phyloP scores from a whole-genome alignment of 2,797 vertebrate genomes.

The Chelonia mydas region DNA sequence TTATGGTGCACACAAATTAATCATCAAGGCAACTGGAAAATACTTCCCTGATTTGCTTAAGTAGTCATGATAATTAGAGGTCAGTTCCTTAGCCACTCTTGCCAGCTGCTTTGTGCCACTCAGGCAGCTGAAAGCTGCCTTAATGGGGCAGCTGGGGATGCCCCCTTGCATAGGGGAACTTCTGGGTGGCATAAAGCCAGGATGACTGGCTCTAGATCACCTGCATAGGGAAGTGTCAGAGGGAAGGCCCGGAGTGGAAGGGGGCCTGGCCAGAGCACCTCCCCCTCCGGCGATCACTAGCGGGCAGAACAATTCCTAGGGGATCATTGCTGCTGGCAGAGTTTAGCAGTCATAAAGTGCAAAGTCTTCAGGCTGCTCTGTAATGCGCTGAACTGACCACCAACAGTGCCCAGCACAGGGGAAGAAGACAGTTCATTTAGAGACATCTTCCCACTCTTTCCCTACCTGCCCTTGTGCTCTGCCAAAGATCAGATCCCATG shows the following conservation, averaged over 20 bases:
- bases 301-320: rapidly evolving
- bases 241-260: neutral
- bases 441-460: neutral
- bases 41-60: neutral
- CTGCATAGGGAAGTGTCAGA: neutral
- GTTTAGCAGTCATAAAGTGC: neutral
- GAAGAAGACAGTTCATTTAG: neutral
- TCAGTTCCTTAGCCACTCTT: rapidly evolving
- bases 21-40: conserved; percentile 17
- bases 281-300: neutral
- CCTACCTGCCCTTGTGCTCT: neutral
- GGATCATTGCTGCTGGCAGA: neutral
- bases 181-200: neutral
- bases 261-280: rapidly evolving
- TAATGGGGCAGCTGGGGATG: neutral
- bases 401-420: rapidly evolving
- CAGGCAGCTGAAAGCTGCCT: neutral
- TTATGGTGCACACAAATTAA: neutral
- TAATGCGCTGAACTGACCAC: neutral
- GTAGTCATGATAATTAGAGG: neutral
- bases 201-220: neutral
- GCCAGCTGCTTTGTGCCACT: neutral
- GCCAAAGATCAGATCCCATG: neutral
- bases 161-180: neutral
- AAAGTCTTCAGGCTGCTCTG: neutral